phyloP scores from a whole-genome alignment of 2,888 invertebrate species.

The Reticulitermes lucifugus region DNA sequence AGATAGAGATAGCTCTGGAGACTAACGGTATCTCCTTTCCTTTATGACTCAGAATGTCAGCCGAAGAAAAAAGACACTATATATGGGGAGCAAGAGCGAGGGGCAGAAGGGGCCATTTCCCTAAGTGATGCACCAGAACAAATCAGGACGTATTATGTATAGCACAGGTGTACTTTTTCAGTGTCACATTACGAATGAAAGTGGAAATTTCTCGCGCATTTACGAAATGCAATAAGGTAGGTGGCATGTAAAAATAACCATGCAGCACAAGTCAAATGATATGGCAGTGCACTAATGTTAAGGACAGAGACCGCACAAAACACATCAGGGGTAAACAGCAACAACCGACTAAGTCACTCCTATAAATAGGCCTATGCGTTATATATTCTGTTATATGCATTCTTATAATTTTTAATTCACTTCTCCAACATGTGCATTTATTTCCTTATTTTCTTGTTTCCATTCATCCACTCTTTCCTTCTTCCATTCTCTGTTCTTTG shows the following conservation, averaged over 20 bases:
- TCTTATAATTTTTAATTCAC: too few relatives aligned
- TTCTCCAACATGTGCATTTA: too few relatives aligned
- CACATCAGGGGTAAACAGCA: background rate
- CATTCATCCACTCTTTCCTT: too few relatives aligned
- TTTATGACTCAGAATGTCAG: background rate
- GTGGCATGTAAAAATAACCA: background rate
- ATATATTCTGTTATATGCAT: too few relatives aligned
- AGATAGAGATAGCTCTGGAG: background rate
- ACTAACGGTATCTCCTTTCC: background rate
- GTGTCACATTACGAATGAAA: background rate
- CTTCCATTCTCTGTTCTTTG: too few relatives aligned
- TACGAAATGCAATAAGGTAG: background rate
- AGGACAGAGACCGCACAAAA: background rate
- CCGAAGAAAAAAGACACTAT: background rate
- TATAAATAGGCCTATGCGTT: too few relatives aligned
- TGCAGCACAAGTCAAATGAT: background rate
- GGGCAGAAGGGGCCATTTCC: background rate
- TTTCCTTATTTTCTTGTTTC: too few relatives aligned
- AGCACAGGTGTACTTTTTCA: background rate
- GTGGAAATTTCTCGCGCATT: background rate
- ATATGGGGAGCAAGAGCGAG: background rate
- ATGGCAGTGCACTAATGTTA: background rate
- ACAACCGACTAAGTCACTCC: background rate
- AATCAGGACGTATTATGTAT: background rate
- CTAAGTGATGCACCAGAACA: constrained; percentile 2